A percentile compares a stretch with the other conserved stretches of the same genome.
These are phyloP conservation scores for Propithecus coquereli DNA, from an alignment of 2,113 vertebrate species.

Conservation along the genomic window DNA sequence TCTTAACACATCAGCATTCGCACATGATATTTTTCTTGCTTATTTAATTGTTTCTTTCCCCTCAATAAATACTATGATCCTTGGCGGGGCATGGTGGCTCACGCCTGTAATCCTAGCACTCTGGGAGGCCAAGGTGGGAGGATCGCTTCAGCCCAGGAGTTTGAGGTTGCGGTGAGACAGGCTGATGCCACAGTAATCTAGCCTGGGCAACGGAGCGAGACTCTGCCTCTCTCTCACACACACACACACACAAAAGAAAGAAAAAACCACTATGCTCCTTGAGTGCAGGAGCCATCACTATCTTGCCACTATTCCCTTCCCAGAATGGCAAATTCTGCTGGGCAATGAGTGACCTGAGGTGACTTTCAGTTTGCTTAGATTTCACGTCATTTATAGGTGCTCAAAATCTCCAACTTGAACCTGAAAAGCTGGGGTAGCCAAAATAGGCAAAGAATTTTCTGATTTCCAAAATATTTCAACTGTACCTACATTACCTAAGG, in stretches of 20 bases:
- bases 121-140: too few relatives aligned
- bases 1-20: not conserved
- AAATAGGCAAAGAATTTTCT: not conserved
- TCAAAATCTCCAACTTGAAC: not conserved
- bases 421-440: not conserved
- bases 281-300: not conserved
- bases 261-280: not conserved
- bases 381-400: not conserved
- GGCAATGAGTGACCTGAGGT: not conserved
- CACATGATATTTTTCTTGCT: not conserved
- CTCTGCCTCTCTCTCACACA: too few relatives aligned
- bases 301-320: not conserved
- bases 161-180: too few relatives aligned
- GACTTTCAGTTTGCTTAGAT: not conserved
- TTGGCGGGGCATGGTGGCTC: too few relatives aligned
- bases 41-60: not conserved
- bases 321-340: not conserved
- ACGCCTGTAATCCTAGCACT: too few relatives aligned
- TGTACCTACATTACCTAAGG: not conserved
- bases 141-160: too few relatives aligned
- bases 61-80: not conserved
- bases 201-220: too few relatives aligned
- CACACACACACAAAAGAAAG: too few relatives aligned
- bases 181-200: too few relatives aligned
- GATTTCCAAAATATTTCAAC: slow-evolving; percentile 5